Evolutionary conservation across 2,113 vertebrate species (phyloP), one percentile per base, ranked within the genome.

Genomic region (Trichomycterus rosablanca): DNA sequence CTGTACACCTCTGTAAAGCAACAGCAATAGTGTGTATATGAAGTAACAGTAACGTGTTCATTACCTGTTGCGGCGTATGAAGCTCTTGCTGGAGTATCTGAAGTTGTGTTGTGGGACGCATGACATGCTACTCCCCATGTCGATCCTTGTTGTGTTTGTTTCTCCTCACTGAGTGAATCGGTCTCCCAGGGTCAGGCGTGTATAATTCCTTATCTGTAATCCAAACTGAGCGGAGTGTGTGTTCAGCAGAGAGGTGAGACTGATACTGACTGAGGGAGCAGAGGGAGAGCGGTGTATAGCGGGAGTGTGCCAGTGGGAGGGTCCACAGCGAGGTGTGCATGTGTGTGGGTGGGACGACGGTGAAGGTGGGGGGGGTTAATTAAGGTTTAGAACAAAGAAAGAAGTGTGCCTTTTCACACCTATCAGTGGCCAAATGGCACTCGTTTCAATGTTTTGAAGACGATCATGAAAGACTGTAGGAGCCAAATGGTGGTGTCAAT

Each of bases 61-160:
- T 72, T 81, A 89, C 87, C 86, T 89, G 84, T 89, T 89, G 55
- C 86, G 79, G 43, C 87, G 84, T 14, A 89, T 85, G 68, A 88
- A 89, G 49, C 81, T 87, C 76, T 89, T 89, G 76, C 86, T 84
- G 70, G 87, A 89, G 66, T 77, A 86, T 37, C 78, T 84, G 58
- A 89, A 83, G 76, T 85, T 89, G 73, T 87, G 80, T 46, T 87
- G 81, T 66, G 87, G 86, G 57, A 88, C 82, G 65, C 87, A 89
- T 76, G 87, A 89, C 76, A 87, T 78, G 73, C 81, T 81, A 75
- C 78, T 86, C 84, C 87, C 87, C 87, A 89, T 89, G 73, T 18
- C 84, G 79, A 65, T 18, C n/a, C 1, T 39, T 35, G 45, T 26
- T 50, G 19, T 48, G 39, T 46, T 35, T 46, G 42, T 53, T 30